These are phyloP conservation scores for Actinernus sp. DNA, from an alignment of 92 coral and sea anemone species.

Conservation along the genomic window DNA sequence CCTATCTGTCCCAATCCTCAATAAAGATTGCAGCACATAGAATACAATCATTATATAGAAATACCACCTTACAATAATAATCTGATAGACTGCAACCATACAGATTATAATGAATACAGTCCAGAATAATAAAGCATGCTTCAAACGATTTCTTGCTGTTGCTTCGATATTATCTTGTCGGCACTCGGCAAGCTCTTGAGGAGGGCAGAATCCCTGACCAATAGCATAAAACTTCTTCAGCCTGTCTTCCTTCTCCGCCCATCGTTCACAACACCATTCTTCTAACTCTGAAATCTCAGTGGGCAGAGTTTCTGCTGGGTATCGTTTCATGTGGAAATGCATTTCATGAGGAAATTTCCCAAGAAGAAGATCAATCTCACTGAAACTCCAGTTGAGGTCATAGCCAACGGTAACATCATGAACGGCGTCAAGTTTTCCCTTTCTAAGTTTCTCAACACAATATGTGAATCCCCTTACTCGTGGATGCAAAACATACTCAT, in stretches of 20 bases:
- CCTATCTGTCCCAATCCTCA: constrained; percentile 64
- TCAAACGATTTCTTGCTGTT: constrained; percentile 46
- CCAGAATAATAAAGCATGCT: constrained; percentile 70
- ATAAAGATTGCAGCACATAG: constrained; percentile 31
- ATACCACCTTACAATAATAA: constrained; percentile 72
- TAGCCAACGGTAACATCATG: constrained; percentile 96
- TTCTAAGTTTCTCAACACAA: constrained; percentile 80
- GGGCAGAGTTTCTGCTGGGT: constrained; percentile 74
- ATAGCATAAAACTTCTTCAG: constrained; percentile 71
- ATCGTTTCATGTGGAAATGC: constrained; percentile 88
- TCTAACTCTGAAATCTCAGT: constrained; percentile 69
- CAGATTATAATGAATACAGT: constrained; percentile 36
- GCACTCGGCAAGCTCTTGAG: constrained; percentile 25
- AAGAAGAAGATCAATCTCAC: constrained; percentile 75
- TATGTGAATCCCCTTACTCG: constrained; percentile 93
- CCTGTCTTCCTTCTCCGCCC: constrained; percentile 88
- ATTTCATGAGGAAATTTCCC: constrained; percentile 90
- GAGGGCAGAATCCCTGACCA: constrained; percentile 53
- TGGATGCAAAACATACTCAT: constrained; percentile 93
- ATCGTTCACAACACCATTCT: constrained; percentile 83
- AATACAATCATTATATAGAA: constrained; percentile 25
- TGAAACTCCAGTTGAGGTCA: constrained; percentile 64
- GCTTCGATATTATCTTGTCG: constrained; percentile 10
- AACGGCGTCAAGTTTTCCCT: constrained; percentile 76
- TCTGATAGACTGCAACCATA: constrained; percentile 38